Evolutionary conservation across 1,140 invertebrate genomes (phyloP).

Genomic region (Drosophila biarmipes): DNA sequence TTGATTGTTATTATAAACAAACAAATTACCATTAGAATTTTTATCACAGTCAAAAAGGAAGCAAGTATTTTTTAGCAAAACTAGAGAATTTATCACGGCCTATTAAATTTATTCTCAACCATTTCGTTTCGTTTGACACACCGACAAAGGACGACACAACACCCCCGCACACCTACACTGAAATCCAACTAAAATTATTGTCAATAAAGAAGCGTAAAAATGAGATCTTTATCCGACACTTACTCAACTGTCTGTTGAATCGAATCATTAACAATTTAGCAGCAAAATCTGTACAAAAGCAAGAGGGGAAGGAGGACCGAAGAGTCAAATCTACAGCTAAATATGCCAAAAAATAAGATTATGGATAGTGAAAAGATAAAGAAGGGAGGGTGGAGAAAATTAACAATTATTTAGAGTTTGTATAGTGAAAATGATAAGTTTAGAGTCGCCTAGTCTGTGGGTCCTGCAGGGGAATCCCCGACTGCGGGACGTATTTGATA

Average conservation of each 20-base stretch:
- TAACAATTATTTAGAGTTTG: conserved; percentile 81
- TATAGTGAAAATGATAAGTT: conserved; percentile 67
- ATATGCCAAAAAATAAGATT: conserved; percentile 76
- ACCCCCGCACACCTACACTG: conserved; percentile 24
- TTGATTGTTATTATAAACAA: conserved; percentile 34
- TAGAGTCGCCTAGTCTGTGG: conserved; percentile 71
- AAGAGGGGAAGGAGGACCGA: conserved; percentile 42
- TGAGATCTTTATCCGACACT: conserved; percentile 43
- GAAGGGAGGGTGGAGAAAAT: conserved; percentile 26
- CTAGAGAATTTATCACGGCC: conserved; percentile 48
- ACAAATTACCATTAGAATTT: conserved; percentile 45
- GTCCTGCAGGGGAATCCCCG: conserved; percentile 28
- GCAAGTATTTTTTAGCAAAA: conserved; percentile 49
- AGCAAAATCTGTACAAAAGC: conserved; percentile 69
- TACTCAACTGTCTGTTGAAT: conserved; percentile 58
- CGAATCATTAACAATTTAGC: conserved; percentile 61
- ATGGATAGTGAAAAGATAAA: conserved; percentile 23
- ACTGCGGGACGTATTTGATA: conserved; percentile 70
- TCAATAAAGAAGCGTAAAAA: conserved; percentile 28
- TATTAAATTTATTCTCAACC: conserved; percentile 23
- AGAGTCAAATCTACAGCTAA: conserved; percentile 81
- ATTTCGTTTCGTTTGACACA: conserved; percentile 32
- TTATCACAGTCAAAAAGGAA: conserved; percentile 29
- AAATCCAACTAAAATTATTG: conserved; percentile 36
- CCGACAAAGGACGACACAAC: conserved; percentile 10